Base-by-base conservation (phyloP, 1,140 invertebrate species). In the Monochamus saltuarius region DNA sequence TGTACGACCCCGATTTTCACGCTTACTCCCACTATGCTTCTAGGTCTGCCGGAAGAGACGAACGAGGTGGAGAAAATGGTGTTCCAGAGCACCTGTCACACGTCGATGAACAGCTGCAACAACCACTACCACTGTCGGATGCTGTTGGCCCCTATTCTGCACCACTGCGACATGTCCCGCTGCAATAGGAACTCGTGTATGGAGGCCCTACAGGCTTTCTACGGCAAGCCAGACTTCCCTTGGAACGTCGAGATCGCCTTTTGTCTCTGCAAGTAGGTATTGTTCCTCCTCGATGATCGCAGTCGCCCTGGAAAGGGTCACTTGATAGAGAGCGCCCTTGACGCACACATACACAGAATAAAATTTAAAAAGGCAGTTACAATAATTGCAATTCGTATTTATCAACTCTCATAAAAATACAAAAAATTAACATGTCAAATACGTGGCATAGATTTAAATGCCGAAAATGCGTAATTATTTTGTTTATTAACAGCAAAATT, bases 201-300 rank as follows among this genome's bases (percentile, higher is more conserved):
- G 91, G 82, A 87, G 50, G 88, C 90, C n/a, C 76, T 95, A 62
- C 86, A 92, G 72, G 84, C 85, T 49, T 94, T 95, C 77, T 94
- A 94, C 77, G 84, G 89, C 69, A 87, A 86, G 61, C 86, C 87
- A 4, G 85, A 86, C 49, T 85, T 89, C 55, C 85, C 86, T 61
- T 89, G 90, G 83, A 91, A 89, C 67, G 83, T 92, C 56, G 91
- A 94, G 74, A 90, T 94, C 65, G 92, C 91, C 59, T 94, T 94
- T 79, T 95, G 92, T 76, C 82, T 94, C 43, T 95, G 92, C 91
- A 94, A 89, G 92, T 95, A 79, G 39, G 71, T 63, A 59, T 43
- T 14, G 11, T 40, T 16, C 14, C 2, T 2, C 22, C 22, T 29
- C 22, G 22, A 6, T 6, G 2, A 29, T 29, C 22, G 6, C 22